Percentiles rank a stretch among this genome's conserved stretches.
These are phyloP conservation scores for Augochlorella aurata DNA, from an alignment of 2,888 invertebrate genomes.

Conservation along the genomic window DNA sequence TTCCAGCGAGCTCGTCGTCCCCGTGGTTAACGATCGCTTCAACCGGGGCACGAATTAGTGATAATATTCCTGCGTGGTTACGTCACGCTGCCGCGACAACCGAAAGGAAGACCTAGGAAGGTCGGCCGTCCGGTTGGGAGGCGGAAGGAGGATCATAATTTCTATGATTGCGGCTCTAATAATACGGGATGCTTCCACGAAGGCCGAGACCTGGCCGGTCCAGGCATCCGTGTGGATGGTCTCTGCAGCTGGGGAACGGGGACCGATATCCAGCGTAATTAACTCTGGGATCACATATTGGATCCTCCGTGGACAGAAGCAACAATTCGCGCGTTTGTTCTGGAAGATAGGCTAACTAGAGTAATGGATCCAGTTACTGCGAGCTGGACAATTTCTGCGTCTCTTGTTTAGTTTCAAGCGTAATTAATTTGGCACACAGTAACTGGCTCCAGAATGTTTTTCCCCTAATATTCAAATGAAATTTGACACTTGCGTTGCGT, in stretches of 20 bases:
- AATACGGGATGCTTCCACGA: constrained; percentile 63
- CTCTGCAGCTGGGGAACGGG: constrained; percentile 19
- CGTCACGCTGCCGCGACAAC: constrained; percentile 44
- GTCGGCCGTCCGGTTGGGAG: constrained; percentile 27
- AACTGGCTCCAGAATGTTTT: too few species aligned
- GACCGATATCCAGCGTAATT: background rate
- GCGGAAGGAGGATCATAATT: constrained; percentile 69
- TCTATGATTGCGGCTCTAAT: constrained; percentile 77
- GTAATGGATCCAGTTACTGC: too few species aligned
- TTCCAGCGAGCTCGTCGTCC: background rate
- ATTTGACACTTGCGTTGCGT: too few species aligned
- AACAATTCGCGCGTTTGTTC: too few species aligned
- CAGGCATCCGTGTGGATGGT: constrained; percentile 13
- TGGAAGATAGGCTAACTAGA: too few species aligned
- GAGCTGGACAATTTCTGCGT: too few species aligned
- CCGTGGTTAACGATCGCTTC: constrained; percentile 68
- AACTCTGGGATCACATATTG: background rate
- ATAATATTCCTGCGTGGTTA: constrained; percentile 39
- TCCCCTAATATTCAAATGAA: too few species aligned
- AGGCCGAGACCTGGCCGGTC: constrained; percentile 36
- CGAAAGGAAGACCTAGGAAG: constrained; percentile 37
- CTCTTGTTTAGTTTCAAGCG: too few species aligned
- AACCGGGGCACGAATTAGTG: constrained; percentile 52
- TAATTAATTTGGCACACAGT: too few species aligned
- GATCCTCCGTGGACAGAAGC: too few species aligned